Evolutionary conservation across 2,797 vertebrate genomes (phyloP), one percentile per base, ranked within the genome.

Genomic region (Poeciliopsis gracilis): DNA sequence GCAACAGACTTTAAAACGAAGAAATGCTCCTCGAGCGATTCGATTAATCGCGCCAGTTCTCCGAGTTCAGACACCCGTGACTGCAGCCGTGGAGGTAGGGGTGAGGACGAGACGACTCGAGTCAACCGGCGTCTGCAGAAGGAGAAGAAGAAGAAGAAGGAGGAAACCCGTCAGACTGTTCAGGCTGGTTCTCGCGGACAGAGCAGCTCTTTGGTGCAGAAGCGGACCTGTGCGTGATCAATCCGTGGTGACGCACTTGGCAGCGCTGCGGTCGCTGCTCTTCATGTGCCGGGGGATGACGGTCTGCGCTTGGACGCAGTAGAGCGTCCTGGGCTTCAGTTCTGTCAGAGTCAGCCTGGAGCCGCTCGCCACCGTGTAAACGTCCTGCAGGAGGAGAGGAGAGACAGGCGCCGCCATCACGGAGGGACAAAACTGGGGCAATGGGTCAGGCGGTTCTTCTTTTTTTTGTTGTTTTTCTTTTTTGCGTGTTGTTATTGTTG

Each of bases 221-320:
- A n/a, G 18, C 25, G 7, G 43, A 28, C 89, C 85, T 83, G 82
- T 38, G 81, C 33, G 69, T 12, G 69, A 8, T 95, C 89, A 95
- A n/a, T 75, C 77, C 0, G 86, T 91, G 2, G 79, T 89, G 90
- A 93, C 5, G 75, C 95, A 96, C 23, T 76, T 84, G 28, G 4
- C 2, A 0, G 85, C 5, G 77, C 94, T 89, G 0, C 89, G 93
- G 0, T 9, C 7, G 77, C 96, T 96, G 46, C 57, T 90, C 51
- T 79, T 92, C 70, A 85, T 89, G 72, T 90, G 93, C 13, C 46
- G 80, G 16, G 83, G 78, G 74, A 93, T 71, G 15, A 91, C 0
- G 0, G 82, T 90, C 88, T 94, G 90, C 5, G 92, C 94, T 28
- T 94, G 92, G 23, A 96, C 53, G 82, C 96, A 96, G 93, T 95